Evolutionary conservation across 2,113 vertebrate genomes (phyloP), one percentile per base, ranked within the genome.

Genomic region (Chloropsis cyanopogon): DNA sequence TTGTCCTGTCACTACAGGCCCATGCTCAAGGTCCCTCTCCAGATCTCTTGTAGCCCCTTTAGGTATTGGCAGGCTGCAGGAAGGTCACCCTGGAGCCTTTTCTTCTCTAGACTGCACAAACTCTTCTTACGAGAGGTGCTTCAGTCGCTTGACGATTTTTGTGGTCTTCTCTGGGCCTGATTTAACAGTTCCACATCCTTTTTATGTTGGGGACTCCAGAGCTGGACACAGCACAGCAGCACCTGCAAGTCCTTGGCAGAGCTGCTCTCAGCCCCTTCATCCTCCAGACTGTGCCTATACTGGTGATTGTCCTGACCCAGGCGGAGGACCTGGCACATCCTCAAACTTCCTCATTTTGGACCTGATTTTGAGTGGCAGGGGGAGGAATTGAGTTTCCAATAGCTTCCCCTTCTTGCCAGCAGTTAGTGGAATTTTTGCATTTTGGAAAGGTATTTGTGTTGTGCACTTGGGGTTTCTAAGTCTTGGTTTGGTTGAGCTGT

Each of bases 61-160:
- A 44, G 9, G 8, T 63, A n/a, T 3, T n/a, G 31, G 2, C 15
- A 83, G 37, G 13, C 72, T 2, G 1, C 35, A 18, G 0, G 21
- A 31, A 54, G 14, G 28, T 79, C 21, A 53, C 8, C 8, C 7
- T 0, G 0, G 6, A 53, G 28, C 18, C 37, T 65, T 79, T 61
- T 64, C 2, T 54, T 71, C 52, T 76, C 10, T 52, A 20, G 19
- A 7, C 66, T 75, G 57, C 57, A 10, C 19, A 53, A 44, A 24
- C 13, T 61, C 16, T 4, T 52, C 26, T 10, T 3, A 31, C 1
- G 0, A 75, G 28, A 71, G 25, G 1, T 57, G 22, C 5, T 86
- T 20, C 57, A 59, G 6, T 19, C 33, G 8, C 33, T 6, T 11
- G 20, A 39, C 5, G 4, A 7, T 82, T 16, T 57, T 39, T 1